Evolutionary conservation across 2,797 vertebrate species (phyloP).

Genomic region (Pogoniulus pusillus): DNA sequence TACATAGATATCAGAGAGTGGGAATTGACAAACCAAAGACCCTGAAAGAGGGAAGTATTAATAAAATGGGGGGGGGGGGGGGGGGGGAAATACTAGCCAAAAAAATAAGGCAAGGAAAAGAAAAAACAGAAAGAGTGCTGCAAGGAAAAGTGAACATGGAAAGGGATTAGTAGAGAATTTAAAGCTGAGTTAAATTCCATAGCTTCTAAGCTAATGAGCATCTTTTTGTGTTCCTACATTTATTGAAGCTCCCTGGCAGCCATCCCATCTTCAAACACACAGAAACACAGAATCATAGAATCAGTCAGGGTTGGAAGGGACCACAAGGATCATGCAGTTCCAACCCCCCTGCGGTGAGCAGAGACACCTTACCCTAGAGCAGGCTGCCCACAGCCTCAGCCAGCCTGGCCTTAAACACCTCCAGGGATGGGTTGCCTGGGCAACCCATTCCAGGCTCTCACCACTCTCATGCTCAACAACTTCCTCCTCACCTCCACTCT

Average conservation of each 20-base stretch:
- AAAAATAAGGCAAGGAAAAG: not conserved
- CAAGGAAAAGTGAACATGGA: not conserved
- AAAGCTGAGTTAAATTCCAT: not conserved
- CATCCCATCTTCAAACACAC: not conserved
- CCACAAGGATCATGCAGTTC: too few relatives aligned
- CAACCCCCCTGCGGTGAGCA: too few relatives aligned
- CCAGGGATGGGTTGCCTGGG: too few relatives aligned
- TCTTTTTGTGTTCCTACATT: not conserved
- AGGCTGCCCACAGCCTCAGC: too few relatives aligned
- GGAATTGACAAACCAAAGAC: not conserved
- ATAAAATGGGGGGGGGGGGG: not conserved
- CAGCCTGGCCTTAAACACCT: too few relatives aligned
- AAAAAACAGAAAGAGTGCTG: not conserved
- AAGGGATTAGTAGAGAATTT: constrained; percentile 12
- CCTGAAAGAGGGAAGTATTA: not conserved
- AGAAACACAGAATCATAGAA: too few relatives aligned
- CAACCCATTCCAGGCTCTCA: too few relatives aligned
- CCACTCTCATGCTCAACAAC: too few relatives aligned
- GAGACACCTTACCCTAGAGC: too few relatives aligned
- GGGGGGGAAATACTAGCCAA: not conserved
- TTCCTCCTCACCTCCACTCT: too few relatives aligned
- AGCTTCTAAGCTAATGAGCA: constrained; percentile 44
- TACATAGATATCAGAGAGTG: not conserved
- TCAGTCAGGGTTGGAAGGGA: too few relatives aligned
- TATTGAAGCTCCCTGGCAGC: constrained; percentile 31